phyloP scores from a whole-genome alignment of 1,140 invertebrate species.

The Heliconius hewitsoni region DNA sequence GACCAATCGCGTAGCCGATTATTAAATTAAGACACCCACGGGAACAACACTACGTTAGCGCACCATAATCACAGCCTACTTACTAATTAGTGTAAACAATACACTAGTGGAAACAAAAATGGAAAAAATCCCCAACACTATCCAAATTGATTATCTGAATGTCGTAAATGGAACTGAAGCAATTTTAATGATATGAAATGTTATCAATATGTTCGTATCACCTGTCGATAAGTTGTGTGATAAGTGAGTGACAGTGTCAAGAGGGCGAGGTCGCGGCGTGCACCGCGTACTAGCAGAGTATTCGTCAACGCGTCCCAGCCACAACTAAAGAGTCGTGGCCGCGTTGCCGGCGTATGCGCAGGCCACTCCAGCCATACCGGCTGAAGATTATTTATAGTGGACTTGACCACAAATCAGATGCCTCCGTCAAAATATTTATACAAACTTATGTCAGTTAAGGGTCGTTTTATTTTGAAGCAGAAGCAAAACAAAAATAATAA shows the following conservation, averaged over 20 bases:
- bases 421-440: constrained; percentile 3
- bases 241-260: constrained; percentile 68
- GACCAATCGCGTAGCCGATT: constrained; percentile 61
- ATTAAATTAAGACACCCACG: constrained; percentile 72
- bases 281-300: constrained; percentile 57
- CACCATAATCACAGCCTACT: constrained; percentile 76
- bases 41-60: constrained; percentile 58
- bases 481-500: not conserved
- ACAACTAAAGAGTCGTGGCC: constrained; percentile 64
- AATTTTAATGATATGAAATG: constrained; percentile 34
- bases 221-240: constrained; percentile 59
- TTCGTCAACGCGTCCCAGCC: constrained; percentile 70
- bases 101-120: not conserved
- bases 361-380: constrained; percentile 50
- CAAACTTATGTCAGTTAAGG: not conserved
- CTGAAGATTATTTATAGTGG: constrained; percentile 30
- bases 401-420: constrained; percentile 17
- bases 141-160: not conserved
- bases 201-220: constrained; percentile 56
- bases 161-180: constrained; percentile 13
- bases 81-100: constrained; percentile 51
- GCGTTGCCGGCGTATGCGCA: constrained; percentile 60
- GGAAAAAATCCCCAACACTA: not conserved
- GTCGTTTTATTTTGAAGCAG: not conserved
- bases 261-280: constrained; percentile 60